phyloP scores from a whole-genome alignment of 2,888 invertebrate genomes.

The Lacanobia oleracea region DNA sequence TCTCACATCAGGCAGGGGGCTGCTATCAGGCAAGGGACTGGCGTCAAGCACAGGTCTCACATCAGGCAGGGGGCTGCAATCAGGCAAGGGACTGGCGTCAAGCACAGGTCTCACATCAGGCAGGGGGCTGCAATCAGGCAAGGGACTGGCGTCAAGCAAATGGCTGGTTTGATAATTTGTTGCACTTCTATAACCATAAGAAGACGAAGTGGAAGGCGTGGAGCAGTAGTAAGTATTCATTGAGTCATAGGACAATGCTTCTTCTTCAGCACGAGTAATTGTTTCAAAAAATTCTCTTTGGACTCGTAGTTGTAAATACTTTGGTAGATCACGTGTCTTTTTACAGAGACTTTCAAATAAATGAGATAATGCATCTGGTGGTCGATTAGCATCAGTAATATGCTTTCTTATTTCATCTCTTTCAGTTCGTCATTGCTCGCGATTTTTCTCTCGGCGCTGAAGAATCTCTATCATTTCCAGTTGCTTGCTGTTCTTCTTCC shows the following conservation, averaged over 20 bases:
- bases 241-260: conserved; percentile 53
- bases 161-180: conserved; percentile 45
- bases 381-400: conserved; percentile 32
- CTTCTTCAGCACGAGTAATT: conserved; percentile 65
- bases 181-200: conserved; percentile 29
- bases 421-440: conserved; percentile 47
- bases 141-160: too few relatives aligned
- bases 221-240: conserved; percentile 35
- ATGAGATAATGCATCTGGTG: conserved; percentile 61
- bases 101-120: too few relatives aligned
- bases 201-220: conserved; percentile 38
- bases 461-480: conserved; percentile 28
- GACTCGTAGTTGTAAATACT: conserved; percentile 67
- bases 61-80: conserved; percentile 24
- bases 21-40: too few relatives aligned
- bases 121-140: too few relatives aligned
- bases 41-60: too few relatives aligned
- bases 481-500: conserved; percentile 41
- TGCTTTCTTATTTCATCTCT: conserved; percentile 49
- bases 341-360: conserved; percentile 68
- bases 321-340: conserved; percentile 68
- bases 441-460: conserved; percentile 41
- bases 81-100: conserved; percentile 39
- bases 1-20: conserved; percentile 25
- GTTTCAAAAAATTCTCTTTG: conserved; percentile 69